Base-by-base conservation (phyloP, 2,888 invertebrate genomes). In the Orchesellides sinensis region DNA sequence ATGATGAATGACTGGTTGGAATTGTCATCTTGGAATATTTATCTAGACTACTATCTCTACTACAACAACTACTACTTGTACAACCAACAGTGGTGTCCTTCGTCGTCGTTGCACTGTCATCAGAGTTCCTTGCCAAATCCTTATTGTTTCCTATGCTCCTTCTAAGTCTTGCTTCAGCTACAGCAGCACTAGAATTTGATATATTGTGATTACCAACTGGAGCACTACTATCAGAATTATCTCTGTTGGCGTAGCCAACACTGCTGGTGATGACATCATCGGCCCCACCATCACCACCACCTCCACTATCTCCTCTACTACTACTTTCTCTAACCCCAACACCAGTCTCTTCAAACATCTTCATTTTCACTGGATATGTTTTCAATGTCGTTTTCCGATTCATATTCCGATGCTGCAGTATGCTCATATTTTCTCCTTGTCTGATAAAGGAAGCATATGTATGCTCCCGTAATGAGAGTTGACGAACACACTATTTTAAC, bases 91-190 rank as follows among this genome's bases (percentile, higher is more conserved):
- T 68, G 6, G 6, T 45, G 47, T n/a, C 19, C 47, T 66, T 14
- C 5, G 23, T 21, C 68, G 29, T 12, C 29, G 54, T 59, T 47
- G 19, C 65, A 25, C 17, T 40, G 52, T 79, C 63, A 63, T 40
- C 78, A 29, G 29, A 27, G 29, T 47, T 52, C 21, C 21, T 32
- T 17, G 32, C 6, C 52, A 29, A 19, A 40, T n/a, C 47, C 5
- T 59, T n/a, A 40, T 40, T 40, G 40, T 52, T 52, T 52, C 74
- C 17, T 10, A 23, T 47, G 65, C n/a, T 54, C 29, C 70, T 72
- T 40, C 63, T 82, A 75, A 82, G 82, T 77, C 82, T 75, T 56
- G 21, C 49, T 17, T 61, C 69, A 54, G 66, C 35, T 12, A 40
- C 10, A 40, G 74, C 56, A 56, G 47, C 21, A 27, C 47, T 25